Evolutionary conservation across 2,113 vertebrate species (phyloP), one percentile per base, ranked within the genome.

Genomic region (Thunnus maccoyii): DNA sequence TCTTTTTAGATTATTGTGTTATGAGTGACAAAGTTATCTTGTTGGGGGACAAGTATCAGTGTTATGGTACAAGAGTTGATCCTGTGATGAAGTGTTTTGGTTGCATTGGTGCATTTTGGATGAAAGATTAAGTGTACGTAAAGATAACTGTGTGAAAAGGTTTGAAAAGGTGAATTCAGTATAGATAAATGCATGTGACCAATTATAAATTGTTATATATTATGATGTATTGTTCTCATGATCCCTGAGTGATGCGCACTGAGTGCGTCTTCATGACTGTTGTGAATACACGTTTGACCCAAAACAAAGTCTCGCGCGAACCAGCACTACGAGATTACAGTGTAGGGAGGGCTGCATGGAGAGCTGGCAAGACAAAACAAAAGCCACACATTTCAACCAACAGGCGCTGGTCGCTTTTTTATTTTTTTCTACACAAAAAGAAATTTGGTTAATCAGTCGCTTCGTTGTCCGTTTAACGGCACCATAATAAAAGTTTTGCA

Each of bases 371-470:
- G 91, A 92, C 92, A 92, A 90, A 93, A 94, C 92, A 94, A 92
- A 91, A 92, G 89, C 78, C 80, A 72, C 89, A 90, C 86, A 85
- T 89, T 93, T 90, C 67, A 92, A 69, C 77, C 82, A 83, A 84
- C 80, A 80, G 90, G 92, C 93, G 91, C 91, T 87, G 93, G 92
- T 89, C 91, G 92, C 92, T 93, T 71, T 82, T 80, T 88, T 87
- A 48, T 80, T 76, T 71, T 84, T 86, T 78, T 76, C 16, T 70
- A 76, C 57, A 25, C 25, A 20, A 47, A 73, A 72, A 54, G n/a
- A 10, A 11, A 75, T 47, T 71, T 14, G 15, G 74, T 55, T 62
- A 0, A 41, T 22, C 56, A 50, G n/a, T 41, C 25, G 12, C 61
- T 78, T 27, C 13, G 3, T 61, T 75, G 62, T 30, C 14, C 11